Evolutionary conservation across 2,888 invertebrate species (phyloP).

Genomic region (Amblyjoppa proteus): DNA sequence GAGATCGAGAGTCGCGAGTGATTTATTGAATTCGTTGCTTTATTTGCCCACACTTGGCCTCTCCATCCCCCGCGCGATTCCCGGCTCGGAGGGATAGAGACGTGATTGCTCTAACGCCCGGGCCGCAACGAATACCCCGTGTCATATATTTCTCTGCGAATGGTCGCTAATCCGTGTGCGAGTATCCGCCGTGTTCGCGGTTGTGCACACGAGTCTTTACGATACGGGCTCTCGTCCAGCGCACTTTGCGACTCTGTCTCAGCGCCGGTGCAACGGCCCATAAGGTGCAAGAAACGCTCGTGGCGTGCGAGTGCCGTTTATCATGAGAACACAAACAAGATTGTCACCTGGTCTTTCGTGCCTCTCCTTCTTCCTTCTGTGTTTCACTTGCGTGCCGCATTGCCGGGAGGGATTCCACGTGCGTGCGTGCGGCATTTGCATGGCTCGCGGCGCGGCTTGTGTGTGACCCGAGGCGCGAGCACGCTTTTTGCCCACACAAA

Average conservation of each 20-base stretch:
- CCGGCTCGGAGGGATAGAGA: constrained; percentile 11
- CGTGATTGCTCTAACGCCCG: constrained; percentile 29
- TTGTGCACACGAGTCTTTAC: neutral
- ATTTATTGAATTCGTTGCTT: constrained; percentile 42
- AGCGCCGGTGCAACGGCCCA: constrained; percentile 68
- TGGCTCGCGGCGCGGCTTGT: constrained; percentile 47
- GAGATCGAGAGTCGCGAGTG: constrained; percentile 15
- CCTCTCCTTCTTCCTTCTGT: constrained; percentile 30
- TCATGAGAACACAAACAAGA: constrained; percentile 80
- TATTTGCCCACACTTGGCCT: constrained; percentile 9
- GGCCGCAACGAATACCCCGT: neutral
- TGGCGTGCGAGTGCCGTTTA: constrained; percentile 75
- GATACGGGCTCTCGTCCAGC: neutral
- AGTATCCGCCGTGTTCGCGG: neutral
- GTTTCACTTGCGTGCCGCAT: constrained; percentile 33
- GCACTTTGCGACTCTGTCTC: constrained; percentile 33
- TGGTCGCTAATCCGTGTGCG: neutral
- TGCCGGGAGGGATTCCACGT: constrained; percentile 44
- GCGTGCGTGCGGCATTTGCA: constrained; percentile 43
- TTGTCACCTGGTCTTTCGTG: constrained; percentile 77
- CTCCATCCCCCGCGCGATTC: neutral
- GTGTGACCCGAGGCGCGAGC: constrained; percentile 48
- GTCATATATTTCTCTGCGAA: constrained; percentile 35
- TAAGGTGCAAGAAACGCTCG: constrained; percentile 75
- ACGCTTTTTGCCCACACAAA: constrained; percentile 57